Conservation (phyloP, 1,140 invertebrate species). For the Mesaphorura yosii region DNA sequence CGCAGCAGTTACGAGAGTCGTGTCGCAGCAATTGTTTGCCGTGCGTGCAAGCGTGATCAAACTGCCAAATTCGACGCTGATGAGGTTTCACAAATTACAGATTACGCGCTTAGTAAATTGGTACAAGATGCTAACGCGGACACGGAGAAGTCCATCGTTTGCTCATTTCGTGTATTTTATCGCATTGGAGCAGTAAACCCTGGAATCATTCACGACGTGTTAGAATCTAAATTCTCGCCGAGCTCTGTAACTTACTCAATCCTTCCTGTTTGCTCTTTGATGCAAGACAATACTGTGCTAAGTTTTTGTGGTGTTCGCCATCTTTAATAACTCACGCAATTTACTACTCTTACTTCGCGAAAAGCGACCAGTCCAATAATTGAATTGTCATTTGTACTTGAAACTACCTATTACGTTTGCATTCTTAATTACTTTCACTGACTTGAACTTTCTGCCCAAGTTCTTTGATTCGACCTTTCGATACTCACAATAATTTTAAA, state of each 20-base stretch:
- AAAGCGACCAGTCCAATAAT: too few species aligned
- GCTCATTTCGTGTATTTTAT: slow-evolving; percentile 61
- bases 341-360: too few species aligned
- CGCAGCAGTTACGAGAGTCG: slow-evolving; percentile 80
- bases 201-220: slow-evolving; percentile 42
- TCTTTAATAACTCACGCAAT: slow-evolving; percentile 39
- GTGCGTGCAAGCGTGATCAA: slow-evolving; percentile 43
- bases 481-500: too few species aligned
- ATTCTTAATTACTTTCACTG: too few species aligned
- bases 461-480: too few species aligned
- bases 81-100: slow-evolving; percentile 53
- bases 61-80: slow-evolving; percentile 41
- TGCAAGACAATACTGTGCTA: slow-evolving; percentile 62
- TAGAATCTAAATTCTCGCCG: slow-evolving; percentile 41
- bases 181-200: slow-evolving; percentile 48
- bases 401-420: too few species aligned
- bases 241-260: slow-evolving; percentile 42
- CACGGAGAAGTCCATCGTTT: slow-evolving; percentile 39
- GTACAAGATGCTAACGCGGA: slow-evolving; percentile 47
- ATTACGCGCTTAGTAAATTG: slow-evolving; percentile 59
- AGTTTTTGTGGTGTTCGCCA: slow-evolving; percentile 59
- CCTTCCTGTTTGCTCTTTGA: slow-evolving; percentile 61
- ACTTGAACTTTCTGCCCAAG: too few species aligned
- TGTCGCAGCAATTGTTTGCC: slow-evolving; percentile 68
- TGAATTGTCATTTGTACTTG: too few species aligned